A percentile compares a stretch with the other conserved stretches of the same genome.
Evolutionary conservation across 2,888 invertebrate species (phyloP).

Genomic region (Cotesia congregata): DNA sequence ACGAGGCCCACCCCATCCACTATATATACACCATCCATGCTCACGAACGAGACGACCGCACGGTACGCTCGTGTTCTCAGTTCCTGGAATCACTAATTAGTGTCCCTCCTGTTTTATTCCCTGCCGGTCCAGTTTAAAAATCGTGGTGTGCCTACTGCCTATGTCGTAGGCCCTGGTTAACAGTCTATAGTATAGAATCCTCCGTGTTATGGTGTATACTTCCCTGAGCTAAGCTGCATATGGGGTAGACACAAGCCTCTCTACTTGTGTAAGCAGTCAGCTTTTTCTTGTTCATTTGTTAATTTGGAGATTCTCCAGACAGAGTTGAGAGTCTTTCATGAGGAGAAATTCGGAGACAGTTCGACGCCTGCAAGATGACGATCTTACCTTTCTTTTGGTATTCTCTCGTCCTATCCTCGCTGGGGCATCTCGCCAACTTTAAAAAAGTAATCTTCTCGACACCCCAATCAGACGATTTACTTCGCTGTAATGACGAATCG

Average conservation of each 20-base stretch:
- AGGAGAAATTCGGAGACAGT: slow-evolving; percentile 53
- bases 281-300: background rate
- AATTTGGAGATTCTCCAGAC: slow-evolving; percentile 20
- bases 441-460: slow-evolving; percentile 18
- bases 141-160: slow-evolving; percentile 46
- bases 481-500: slow-evolving; percentile 28
- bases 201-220: too few relatives aligned
- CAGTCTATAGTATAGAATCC: too few relatives aligned
- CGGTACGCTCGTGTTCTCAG: slow-evolving; percentile 64
- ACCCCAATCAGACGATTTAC: slow-evolving; percentile 7
- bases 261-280: background rate
- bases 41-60: slow-evolving; percentile 53
- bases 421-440: slow-evolving; percentile 16
- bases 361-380: slow-evolving; percentile 61
- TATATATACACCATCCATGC: slow-evolving; percentile 33
- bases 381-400: slow-evolving; percentile 53
- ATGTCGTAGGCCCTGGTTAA: too few relatives aligned
- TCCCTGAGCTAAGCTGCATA: too few relatives aligned
- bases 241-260: background rate
- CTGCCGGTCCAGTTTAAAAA: slow-evolving; percentile 59
- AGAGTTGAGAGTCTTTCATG: slow-evolving; percentile 29
- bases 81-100: slow-evolving; percentile 70
- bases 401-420: slow-evolving; percentile 42
- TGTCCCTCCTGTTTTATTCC: slow-evolving; percentile 68
- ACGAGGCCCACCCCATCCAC: background rate